A percentile compares a stretch with the other conserved stretches of the same genome.
phyloP scores from a whole-genome alignment of 2,888 invertebrate species.

The Perdita meconis region DNA sequence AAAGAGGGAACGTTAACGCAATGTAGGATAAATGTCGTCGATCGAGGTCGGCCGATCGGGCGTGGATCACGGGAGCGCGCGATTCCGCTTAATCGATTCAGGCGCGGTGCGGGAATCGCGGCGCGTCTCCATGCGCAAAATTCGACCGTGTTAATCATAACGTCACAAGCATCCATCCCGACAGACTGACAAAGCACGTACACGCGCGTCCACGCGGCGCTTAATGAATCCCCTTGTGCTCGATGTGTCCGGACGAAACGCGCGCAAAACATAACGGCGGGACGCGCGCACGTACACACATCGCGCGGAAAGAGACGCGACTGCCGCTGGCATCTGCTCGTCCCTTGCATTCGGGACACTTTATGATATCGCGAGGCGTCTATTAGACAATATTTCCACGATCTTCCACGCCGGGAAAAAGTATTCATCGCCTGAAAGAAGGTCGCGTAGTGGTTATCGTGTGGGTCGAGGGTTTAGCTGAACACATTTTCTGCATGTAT shows the following conservation, averaged over 20 bases:
- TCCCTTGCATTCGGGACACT: conserved; percentile 40
- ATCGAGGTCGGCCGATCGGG: conserved; percentile 33
- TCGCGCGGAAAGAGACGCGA: conserved; percentile 26
- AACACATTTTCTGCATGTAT: too few species aligned
- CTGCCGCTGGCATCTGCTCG: conserved; percentile 56
- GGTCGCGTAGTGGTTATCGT: too few species aligned
- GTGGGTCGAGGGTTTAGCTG: too few species aligned
- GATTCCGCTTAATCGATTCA: conserved; percentile 49
- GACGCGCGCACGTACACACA: conserved; percentile 27
- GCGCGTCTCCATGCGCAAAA: conserved; percentile 50
- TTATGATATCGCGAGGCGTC: conserved; percentile 31
- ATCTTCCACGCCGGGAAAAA: background rate
- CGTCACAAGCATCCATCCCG: conserved; percentile 67
- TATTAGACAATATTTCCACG: conserved; percentile 9
- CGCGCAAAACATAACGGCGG: conserved; percentile 36
- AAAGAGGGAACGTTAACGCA: background rate
- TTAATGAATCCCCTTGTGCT: conserved; percentile 71
- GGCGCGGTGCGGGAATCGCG: conserved; percentile 25
- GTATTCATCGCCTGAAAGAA: background rate
- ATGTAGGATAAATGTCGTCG: conserved; percentile 25
- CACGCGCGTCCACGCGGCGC: conserved; percentile 60
- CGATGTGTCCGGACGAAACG: conserved; percentile 65
- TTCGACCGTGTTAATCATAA: conserved; percentile 69
- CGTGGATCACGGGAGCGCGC: conserved; percentile 13
- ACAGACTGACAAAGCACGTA: conserved; percentile 68